Conservation (phyloP, 2,888 invertebrate genomes). For the Nematopogon swammerdamellus region DNA sequence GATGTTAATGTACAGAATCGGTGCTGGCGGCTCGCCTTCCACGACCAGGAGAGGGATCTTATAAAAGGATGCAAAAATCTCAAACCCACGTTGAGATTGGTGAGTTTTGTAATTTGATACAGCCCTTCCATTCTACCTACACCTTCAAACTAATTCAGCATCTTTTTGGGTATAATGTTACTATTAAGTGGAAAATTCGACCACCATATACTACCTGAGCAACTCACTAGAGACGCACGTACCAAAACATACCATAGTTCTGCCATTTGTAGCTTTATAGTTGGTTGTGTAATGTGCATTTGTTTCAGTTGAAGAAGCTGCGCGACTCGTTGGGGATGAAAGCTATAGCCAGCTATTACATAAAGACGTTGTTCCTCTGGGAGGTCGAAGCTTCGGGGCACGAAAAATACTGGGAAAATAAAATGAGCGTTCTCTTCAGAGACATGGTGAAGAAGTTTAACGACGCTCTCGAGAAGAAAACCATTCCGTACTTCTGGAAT, state of each 20-base stretch:
- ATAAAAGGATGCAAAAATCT: conserved; percentile 37
- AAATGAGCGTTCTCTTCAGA: conserved; percentile 24
- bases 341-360: conserved; percentile 53
- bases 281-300: no score
- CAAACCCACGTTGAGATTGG: conserved; percentile 41
- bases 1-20: conserved; percentile 20
- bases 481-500: conserved; percentile 39
- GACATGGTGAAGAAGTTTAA: conserved; percentile 32
- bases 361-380: conserved; percentile 54
- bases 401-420: conserved; percentile 33
- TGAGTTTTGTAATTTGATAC: conserved; percentile 19
- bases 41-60: conserved; percentile 48
- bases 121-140: no score
- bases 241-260: no score
- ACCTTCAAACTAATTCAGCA: no score
- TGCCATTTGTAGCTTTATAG: no score
- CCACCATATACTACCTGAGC: no score
- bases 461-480: conserved; percentile 22
- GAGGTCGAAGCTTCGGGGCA: conserved; percentile 24
- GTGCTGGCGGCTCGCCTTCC: conserved; percentile 58
- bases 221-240: no score
- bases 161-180: no score
- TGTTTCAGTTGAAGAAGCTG: conserved; percentile 44
- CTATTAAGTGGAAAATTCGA: no score
- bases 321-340: conserved; percentile 39